Conservation (phyloP, 2,797 vertebrate species). For the Melanotaenia parkinsoni region DNA sequence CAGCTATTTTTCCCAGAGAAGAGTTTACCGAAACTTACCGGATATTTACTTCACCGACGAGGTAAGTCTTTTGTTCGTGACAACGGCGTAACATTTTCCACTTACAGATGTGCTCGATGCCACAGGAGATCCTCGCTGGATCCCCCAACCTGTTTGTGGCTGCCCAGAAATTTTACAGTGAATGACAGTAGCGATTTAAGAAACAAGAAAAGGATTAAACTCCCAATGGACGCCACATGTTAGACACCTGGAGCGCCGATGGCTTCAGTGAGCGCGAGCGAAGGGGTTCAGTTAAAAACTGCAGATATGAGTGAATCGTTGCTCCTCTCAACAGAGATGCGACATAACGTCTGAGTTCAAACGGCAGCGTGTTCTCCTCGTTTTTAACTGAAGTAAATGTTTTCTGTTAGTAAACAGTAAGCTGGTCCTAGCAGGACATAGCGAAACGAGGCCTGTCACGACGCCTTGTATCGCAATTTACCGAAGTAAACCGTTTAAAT, state of each 20-base stretch:
- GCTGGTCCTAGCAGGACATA: neutral
- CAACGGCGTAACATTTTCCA: neutral
- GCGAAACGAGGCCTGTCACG: constrained; percentile 38
- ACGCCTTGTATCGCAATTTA: constrained; percentile 18
- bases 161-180: neutral
- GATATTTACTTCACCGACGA: constrained; percentile 44
- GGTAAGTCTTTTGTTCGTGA: constrained; percentile 60
- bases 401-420: neutral
- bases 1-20: neutral
- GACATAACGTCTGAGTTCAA: constrained; percentile 40
- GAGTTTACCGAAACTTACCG: constrained; percentile 20
- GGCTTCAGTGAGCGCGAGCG: neutral
- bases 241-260: neutral
- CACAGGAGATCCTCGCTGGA: constrained; percentile 59
- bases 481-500: constrained; percentile 1
- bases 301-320: constrained; percentile 19
- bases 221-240: neutral
- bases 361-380: no score
- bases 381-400: no score
- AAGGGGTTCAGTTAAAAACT: constrained; percentile 21
- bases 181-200: neutral
- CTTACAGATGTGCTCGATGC: constrained; percentile 72
- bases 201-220: neutral
- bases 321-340: constrained; percentile 51
- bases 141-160: constrained; percentile 45